Base-by-base conservation (phyloP, 2,113 vertebrate genomes). In the Haemorhous mexicanus region DNA sequence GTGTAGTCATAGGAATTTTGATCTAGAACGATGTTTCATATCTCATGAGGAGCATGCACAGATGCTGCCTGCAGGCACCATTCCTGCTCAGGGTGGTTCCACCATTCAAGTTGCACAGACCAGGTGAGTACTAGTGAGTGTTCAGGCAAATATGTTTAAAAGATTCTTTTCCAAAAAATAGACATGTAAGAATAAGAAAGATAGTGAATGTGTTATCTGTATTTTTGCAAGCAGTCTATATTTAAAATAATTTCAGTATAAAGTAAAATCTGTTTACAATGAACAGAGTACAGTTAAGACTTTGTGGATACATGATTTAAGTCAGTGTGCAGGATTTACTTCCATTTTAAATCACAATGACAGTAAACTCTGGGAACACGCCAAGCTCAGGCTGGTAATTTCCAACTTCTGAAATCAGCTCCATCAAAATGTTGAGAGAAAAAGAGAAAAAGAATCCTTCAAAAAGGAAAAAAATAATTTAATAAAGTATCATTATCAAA, bases 201-300 rank as follows among this genome's bases (percentile, higher is more conserved):
- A 63, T 55, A 55, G 4, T 24, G 20, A 78, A 21, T 12, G 3
- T 24, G 2, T 75, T 13, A 37, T 24, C 1, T 0, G 16, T n/a
- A 39, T 11, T 75, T 78, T 79, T 76, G 19, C 23, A 79, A 49
- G 27, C 12, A 16, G 9, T 41, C 11, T 66, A 6, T 53, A 58
- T 58, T 61, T 47, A n/a, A 75, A 82, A 55, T 50, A 46, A 50
- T 16, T 70, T 85, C 23, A 72, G 9, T 46, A 64, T 18, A 47
- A 62, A 53, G 5, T 10, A 58, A 73, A 67, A 46, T 6, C 7
- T 70, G 14, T 32, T 87, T 73, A 32, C 7, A 61, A 9, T 41
- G 3, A 74, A 63, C 7, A 49, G 11, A 37, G 20, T 26, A 46
- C 33, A 50, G 3, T 50, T 70, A 78, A 61, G 16, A 9, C 8